Evolutionary conservation across 2,113 vertebrate species (phyloP), one percentile per base, ranked within the genome.

Genomic region (Nyctibius bracteatus): DNA sequence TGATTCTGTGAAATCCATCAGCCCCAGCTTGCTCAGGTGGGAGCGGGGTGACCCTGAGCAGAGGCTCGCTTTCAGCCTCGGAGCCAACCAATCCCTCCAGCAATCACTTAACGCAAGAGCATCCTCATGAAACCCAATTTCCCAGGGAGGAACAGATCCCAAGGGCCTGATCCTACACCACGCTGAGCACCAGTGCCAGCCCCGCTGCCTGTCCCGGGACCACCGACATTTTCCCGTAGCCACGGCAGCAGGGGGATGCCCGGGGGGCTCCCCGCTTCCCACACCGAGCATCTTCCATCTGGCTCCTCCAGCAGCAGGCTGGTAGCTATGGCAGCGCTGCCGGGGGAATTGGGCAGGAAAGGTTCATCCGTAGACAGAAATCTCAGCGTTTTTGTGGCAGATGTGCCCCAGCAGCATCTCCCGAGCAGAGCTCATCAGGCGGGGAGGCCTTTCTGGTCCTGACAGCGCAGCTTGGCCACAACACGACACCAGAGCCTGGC

Each of bases 91-190:
- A 55, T 30, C 18, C 3, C 52, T 6, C n/a, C 5, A 2, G 27
- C 31, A 25, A 12, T 3, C 1, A 2, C 19, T 52, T 11, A 20
- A 41, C 12, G 0, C 1, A 1, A 41, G 14, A 61, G 43, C 66
- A 68, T 62, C 72, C 72, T 44, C 65, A n/a, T 0, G 1, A 57
- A 88, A 46, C 33, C 67, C 33, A 1, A 8, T 7, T 80, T 33
- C 68, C 77, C 65, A 14, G n/a, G 31, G 12, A 52, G 35, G 14
- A 44, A 24, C 30, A 14, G 31, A 18, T 61, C 21, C 31, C 1
- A 1, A 46, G 33, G 41, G 72, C 28, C 55, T 17, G 47, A 68
- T 83, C 54, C 59, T 49, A 78, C 28, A 6, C 14, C 30, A 33
- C 9, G 2, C 22, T 2, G 1, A 66, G 72, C 43, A 23, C 51